Evolutionary conservation across 92 coral and sea anemone genomes (phyloP).

Genomic region (Siderastrea radians): DNA sequence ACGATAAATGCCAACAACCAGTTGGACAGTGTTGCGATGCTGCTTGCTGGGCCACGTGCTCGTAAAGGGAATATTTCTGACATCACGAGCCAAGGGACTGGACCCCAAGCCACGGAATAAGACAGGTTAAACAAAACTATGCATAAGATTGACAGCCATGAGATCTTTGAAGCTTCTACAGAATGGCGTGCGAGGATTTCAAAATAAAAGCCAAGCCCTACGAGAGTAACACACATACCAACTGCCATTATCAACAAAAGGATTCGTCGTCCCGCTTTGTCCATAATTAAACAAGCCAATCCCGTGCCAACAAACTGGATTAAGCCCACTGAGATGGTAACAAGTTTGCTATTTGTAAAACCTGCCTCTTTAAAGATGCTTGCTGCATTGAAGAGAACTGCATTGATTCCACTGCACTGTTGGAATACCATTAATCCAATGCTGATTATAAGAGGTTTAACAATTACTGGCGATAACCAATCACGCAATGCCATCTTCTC

Average conservation of each 20-base stretch:
- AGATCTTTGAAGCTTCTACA: conserved; percentile 55
- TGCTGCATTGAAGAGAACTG: conserved; percentile 84
- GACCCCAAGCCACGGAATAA: conserved; percentile 84
- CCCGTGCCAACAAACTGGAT: conserved; percentile 80
- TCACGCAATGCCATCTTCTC: conserved; percentile 17
- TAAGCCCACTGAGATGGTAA: conserved; percentile 71
- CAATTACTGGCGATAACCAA: conserved; percentile 39
- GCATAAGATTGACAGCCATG: conserved; percentile 74
- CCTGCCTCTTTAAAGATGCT: conserved; percentile 83
- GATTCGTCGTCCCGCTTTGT: conserved; percentile 16
- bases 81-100: conserved; percentile 89
- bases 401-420: conserved; percentile 87
- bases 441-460: conserved; percentile 80
- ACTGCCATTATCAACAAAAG: conserved; percentile 4
- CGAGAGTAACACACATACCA: conserved; percentile 8
- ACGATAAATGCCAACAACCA: conserved; percentile 78
- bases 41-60: conserved; percentile 81
- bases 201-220: conserved; percentile 8
- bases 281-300: conserved; percentile 9
- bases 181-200: conserved; percentile 47
- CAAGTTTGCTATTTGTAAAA: conserved; percentile 70
- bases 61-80: conserved; percentile 81
- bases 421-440: conserved; percentile 82
- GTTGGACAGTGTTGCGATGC: conserved; percentile 69
- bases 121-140: conserved; percentile 56